Conservation (phyloP, 2,888 invertebrate genomes). For the Euspilapteryx auroguttella region DNA sequence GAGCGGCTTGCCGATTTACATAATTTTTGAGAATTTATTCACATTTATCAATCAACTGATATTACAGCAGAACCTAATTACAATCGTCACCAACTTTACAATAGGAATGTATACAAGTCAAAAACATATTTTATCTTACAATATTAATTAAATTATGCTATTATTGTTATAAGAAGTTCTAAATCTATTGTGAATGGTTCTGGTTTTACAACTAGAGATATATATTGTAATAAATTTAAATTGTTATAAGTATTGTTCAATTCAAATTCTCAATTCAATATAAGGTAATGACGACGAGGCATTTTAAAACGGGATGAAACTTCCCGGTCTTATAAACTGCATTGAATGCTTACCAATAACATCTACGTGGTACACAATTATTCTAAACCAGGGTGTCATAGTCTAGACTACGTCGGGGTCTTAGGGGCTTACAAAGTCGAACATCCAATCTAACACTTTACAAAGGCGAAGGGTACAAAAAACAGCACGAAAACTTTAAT, state of each 20-base stretch:
- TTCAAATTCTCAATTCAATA: too few relatives aligned
- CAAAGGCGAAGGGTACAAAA: constrained; percentile 38
- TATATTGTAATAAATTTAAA: too few relatives aligned
- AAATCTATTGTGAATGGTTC: constrained; percentile 55
- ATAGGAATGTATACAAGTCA: constrained; percentile 57
- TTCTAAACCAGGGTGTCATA: too few relatives aligned
- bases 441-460: constrained; percentile 51
- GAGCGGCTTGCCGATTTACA: too few relatives aligned
- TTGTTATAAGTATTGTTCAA: too few relatives aligned
- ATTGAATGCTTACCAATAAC: constrained; percentile 43
- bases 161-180: constrained; percentile 45
- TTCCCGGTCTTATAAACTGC: too few relatives aligned
- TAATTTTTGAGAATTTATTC: constrained; percentile 51
- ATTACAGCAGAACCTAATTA: constrained; percentile 39
- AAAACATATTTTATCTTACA: constrained; percentile 57
- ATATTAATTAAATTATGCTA: constrained; percentile 36
- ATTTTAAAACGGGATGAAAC: too few relatives aligned
- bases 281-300: too few relatives aligned
- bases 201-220: constrained; percentile 32
- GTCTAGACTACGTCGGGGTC: too few relatives aligned
- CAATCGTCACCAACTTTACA: constrained; percentile 45
- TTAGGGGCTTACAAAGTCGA: constrained; percentile 38
- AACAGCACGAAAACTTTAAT: too few relatives aligned
- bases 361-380: constrained; percentile 48
- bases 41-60: constrained; percentile 52